Evolutionary conservation across 2,113 vertebrate genomes (phyloP).

Genomic region (Amia ocellicauda): DNA sequence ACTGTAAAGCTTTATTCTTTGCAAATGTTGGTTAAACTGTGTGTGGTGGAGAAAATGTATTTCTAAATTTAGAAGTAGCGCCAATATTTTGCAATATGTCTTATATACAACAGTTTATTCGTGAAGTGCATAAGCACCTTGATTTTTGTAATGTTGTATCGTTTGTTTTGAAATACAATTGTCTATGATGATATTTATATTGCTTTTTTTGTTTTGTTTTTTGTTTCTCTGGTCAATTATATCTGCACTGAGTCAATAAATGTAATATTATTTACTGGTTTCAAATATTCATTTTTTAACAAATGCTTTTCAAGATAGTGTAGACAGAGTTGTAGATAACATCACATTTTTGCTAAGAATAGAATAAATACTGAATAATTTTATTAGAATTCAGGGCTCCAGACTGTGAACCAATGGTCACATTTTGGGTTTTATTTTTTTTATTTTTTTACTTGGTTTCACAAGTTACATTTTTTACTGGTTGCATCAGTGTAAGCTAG

Average conservation of each 20-base stretch:
- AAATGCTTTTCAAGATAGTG: too few species aligned
- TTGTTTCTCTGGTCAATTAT: slow-evolving; percentile 45
- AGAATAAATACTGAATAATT: too few species aligned
- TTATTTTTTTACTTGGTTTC: not conserved
- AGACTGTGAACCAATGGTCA: too few species aligned
- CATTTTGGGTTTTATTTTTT: too few species aligned
- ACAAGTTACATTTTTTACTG: not conserved
- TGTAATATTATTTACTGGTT: slow-evolving; percentile 42
- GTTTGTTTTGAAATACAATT: slow-evolving; percentile 29
- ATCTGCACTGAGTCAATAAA: slow-evolving; percentile 61
- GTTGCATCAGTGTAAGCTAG: too few species aligned
- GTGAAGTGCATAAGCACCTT: slow-evolving; percentile 33
- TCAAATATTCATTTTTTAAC: slow-evolving; percentile 4
- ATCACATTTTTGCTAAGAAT: too few species aligned
- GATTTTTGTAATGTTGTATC: slow-evolving; percentile 33
- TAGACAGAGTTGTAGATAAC: too few species aligned
- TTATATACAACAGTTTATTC: slow-evolving; percentile 30
- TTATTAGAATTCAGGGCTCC: too few species aligned
- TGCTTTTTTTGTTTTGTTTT: too few species aligned
- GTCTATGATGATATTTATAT: too few species aligned
- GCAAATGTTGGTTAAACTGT: slow-evolving; percentile 7
- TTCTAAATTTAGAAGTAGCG: not conserved
- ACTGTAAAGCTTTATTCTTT: not conserved
- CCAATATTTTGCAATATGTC: slow-evolving; percentile 18
- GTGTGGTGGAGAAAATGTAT: slow-evolving; percentile 11